These are phyloP conservation scores for Clostera curtula DNA, from an alignment of 2,888 invertebrate species.

Conservation along the genomic window DNA sequence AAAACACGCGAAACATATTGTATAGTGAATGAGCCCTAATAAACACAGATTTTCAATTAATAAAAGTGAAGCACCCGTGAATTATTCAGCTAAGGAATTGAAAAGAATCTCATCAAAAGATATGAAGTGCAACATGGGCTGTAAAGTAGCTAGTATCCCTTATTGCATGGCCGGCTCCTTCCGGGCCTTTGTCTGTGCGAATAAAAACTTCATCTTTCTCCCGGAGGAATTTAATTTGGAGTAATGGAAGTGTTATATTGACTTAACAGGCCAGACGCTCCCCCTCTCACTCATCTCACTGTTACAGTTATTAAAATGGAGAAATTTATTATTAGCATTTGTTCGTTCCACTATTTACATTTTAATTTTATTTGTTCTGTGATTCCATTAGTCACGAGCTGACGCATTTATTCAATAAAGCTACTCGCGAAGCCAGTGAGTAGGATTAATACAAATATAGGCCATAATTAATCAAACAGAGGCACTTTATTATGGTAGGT, in stretches of 20 bases:
- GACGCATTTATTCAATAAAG: slow-evolving; percentile 60
- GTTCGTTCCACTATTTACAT: slow-evolving; percentile 70
- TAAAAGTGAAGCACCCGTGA: slow-evolving; percentile 2
- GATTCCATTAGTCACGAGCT: slow-evolving; percentile 69
- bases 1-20: no score
- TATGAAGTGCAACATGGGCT: slow-evolving; percentile 20
- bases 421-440: slow-evolving; percentile 31
- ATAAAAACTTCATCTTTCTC: slow-evolving; percentile 73
- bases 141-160: slow-evolving; percentile 22
- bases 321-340: slow-evolving; percentile 75
- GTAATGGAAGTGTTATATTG: slow-evolving; percentile 76
- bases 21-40: slow-evolving; percentile 6
- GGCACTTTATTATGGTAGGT: slow-evolving; percentile 15
- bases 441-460: slow-evolving; percentile 22
- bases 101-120: slow-evolving; percentile 19
- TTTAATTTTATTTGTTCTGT: slow-evolving; percentile 74
- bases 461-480: slow-evolving; percentile 36
- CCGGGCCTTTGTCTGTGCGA: slow-evolving; percentile 52
- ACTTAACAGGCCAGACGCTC: slow-evolving; percentile 73
- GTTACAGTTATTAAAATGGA: slow-evolving; percentile 75
- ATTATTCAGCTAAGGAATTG: slow-evolving; percentile 3
- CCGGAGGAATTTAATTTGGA: slow-evolving; percentile 74
- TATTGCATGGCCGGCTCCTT: slow-evolving; percentile 48
- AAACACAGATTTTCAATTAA: slow-evolving; percentile 2
- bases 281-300: slow-evolving; percentile 62